These are phyloP conservation scores for Drosophila greeni DNA, from an alignment of 2,888 invertebrate species.

Conservation along the genomic window DNA sequence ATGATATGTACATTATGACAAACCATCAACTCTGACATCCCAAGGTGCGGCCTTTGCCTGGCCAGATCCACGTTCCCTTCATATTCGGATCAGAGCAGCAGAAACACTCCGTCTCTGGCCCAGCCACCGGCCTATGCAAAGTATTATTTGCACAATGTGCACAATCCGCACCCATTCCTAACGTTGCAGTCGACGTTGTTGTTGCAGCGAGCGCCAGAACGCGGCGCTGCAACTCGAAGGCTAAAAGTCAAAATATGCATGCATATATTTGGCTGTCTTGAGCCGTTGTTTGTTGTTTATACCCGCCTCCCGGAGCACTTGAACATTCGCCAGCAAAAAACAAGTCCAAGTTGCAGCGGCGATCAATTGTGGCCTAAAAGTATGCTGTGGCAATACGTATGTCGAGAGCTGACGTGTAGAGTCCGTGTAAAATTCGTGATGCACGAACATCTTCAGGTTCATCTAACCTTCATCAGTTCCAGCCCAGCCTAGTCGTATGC, in stretches of 20 bases:
- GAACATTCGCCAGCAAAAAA: background rate
- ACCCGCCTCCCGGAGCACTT: background rate
- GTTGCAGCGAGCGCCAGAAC: conserved; percentile 17
- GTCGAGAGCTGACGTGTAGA: background rate
- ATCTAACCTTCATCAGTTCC: background rate
- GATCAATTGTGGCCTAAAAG: conserved; percentile 1
- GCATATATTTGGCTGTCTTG: conserved; percentile 4
- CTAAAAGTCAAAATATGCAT: conserved; percentile 31
- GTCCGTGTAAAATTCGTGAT: background rate
- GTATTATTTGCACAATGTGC: conserved; percentile 24
- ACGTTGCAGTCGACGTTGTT: background rate
- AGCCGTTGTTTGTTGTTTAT: conserved; percentile 1
- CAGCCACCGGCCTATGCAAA: conserved; percentile 31
- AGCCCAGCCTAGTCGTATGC: conserved; percentile 4
- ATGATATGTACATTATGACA: conserved; percentile 29
- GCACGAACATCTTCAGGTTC: background rate
- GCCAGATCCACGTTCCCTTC: conserved; percentile 24
- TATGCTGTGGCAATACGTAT: background rate
- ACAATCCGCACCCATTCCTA: conserved; percentile 28
- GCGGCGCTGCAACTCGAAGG: conserved; percentile 3
- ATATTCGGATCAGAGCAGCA: conserved; percentile 2
- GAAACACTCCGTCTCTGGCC: background rate
- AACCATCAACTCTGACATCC: conserved; percentile 15
- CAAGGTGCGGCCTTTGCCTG: conserved; percentile 26
- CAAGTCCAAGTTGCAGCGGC: background rate